A percentile compares a stretch with the other conserved stretches of the same genome.
phyloP scores from a whole-genome alignment of 1,140 invertebrate genomes.

The Drosophila ironensis region DNA sequence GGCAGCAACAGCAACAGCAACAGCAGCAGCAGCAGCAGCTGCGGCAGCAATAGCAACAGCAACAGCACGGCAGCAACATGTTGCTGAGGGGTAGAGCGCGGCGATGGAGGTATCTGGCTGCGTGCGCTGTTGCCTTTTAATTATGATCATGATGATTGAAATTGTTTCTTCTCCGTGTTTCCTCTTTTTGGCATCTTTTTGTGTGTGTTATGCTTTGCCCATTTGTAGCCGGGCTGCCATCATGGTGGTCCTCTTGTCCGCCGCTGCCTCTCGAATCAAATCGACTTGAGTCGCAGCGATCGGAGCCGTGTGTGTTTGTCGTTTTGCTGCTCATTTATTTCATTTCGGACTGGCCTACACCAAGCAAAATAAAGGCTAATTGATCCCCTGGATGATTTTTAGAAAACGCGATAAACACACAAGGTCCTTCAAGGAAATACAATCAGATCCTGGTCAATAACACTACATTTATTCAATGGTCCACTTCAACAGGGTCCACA shows the following conservation, averaged over 20 bases:
- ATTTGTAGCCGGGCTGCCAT: conserved; percentile 67
- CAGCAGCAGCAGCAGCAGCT: conserved; percentile 13
- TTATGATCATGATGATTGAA: conserved; percentile 78
- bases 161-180: conserved; percentile 63
- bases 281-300: background rate
- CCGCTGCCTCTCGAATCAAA: conserved; percentile 19
- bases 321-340: conserved; percentile 75
- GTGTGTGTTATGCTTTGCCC: conserved; percentile 71
- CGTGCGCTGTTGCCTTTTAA: conserved; percentile 66
- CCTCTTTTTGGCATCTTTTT: conserved; percentile 62
- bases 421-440: too few relatives aligned
- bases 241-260: conserved; percentile 77
- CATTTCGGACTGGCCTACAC: conserved; percentile 22
- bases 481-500: too few relatives aligned
- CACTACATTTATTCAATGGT: too few relatives aligned
- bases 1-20: conserved; percentile 19
- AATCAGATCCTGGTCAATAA: too few relatives aligned
- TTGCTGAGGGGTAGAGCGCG: conserved; percentile 3
- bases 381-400: background rate
- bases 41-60: conserved; percentile 22
- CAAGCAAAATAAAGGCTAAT: conserved; percentile 8
- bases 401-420: too few relatives aligned
- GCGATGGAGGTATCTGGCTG: background rate
- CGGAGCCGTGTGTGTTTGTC: conserved; percentile 44
- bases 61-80: conserved; percentile 36